Percentiles rank a stretch among this genome's conserved stretches.
phyloP scores from a whole-genome alignment of 2,113 vertebrate species.

The Panthera tigris region DNA sequence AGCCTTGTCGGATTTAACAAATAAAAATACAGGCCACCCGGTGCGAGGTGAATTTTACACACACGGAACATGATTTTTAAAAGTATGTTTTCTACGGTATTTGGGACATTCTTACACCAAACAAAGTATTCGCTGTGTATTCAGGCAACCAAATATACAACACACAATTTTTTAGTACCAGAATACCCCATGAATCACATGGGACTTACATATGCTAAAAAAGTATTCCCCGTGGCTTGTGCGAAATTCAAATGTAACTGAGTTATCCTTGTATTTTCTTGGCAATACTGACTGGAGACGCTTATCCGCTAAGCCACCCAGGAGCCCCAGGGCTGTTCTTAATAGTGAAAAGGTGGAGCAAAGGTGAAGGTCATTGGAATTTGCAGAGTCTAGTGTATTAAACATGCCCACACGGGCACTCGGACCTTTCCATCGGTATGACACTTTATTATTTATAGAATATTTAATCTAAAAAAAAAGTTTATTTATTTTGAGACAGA shows the following conservation, averaged over 20 bases:
- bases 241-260: background rate
- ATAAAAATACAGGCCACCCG: background rate
- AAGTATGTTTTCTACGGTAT: background rate
- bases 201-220: background rate
- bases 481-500: too few species aligned
- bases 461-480: too few species aligned
- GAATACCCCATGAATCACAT: background rate
- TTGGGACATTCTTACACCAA: background rate
- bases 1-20: background rate
- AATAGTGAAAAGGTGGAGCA: background rate
- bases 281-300: too few species aligned
- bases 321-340: background rate
- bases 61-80: background rate
- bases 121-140: background rate
- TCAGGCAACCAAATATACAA: too few species aligned
- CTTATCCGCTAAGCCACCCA: too few species aligned
- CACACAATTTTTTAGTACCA: background rate
- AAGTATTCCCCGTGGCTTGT: background rate
- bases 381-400: background rate
- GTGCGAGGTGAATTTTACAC: background rate
- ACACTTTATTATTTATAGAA: background rate
- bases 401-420: background rate
- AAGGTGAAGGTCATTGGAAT: background rate
- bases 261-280: background rate
- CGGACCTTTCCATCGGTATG: background rate